Percentiles rank a stretch among this genome's conserved stretches.
phyloP scores from a whole-genome alignment of 2,888 invertebrate genomes.

The Drosophila meridiana region DNA sequence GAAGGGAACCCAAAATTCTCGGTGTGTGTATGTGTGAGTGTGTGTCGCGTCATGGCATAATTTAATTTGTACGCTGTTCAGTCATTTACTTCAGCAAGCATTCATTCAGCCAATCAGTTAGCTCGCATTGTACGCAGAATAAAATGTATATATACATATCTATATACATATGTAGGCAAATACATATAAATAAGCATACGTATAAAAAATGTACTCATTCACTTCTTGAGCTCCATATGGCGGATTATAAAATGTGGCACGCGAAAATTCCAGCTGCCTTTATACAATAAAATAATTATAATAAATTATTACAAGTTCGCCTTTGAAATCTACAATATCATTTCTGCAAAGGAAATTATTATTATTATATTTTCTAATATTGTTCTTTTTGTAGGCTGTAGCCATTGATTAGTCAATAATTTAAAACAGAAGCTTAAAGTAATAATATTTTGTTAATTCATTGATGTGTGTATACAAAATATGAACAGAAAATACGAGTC shows the following conservation, averaged over 20 bases:
- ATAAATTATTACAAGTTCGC: neutral
- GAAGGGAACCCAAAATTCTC: constrained; percentile 38
- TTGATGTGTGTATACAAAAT: neutral
- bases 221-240: constrained; percentile 8
- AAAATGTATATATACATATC: constrained; percentile 2
- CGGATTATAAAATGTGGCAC: neutral
- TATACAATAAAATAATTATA: neutral
- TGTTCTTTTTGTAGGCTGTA: neutral
- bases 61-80: constrained; percentile 77
- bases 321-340: neutral
- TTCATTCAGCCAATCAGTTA: constrained; percentile 65
- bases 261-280: neutral
- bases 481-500: constrained; percentile 14
- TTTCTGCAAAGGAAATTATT: neutral
- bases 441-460: constrained; percentile 1
- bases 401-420: neutral
- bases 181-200: constrained; percentile 10
- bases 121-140: constrained; percentile 40
- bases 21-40: constrained; percentile 21
- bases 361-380: neutral
- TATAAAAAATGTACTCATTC: constrained; percentile 12
- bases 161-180: neutral
- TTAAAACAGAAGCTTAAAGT: neutral
- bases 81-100: constrained; percentile 69
- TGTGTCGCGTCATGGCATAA: constrained; percentile 74